Evolutionary conservation across 2,797 vertebrate species (phyloP), one percentile per base, ranked within the genome.

Genomic region (Bothrops alternatus): DNA sequence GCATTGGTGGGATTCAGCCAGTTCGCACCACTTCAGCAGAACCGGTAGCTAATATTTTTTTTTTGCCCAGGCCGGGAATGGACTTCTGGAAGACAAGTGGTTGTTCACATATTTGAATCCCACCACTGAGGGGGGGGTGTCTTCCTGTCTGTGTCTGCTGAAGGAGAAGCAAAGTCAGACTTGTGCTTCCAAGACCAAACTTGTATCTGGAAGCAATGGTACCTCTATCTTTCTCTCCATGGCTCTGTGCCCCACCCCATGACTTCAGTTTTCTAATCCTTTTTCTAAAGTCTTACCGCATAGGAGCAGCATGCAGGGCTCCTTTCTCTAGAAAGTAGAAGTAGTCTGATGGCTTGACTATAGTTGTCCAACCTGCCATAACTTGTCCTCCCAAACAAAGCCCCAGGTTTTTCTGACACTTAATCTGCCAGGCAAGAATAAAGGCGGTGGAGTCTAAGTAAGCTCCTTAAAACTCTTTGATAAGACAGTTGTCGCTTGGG

Each of bases 401-500:
- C 96, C 94, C 69, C 90, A 91, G 92, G 92, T 93, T 93, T 93
- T 93, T 73, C 92, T 91, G 94, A 95, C 96, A 96, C 94, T 96
- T 95, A 95, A 95, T 96, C 96, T 95, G 86, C 65, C 86, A 92
- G 90, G 94, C 85, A 6, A 91, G 95, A 93, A 92, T 93, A 94
- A 94, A 96, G 92, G 93, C 92, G 90, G 93, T 96, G 95, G 95
- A 95, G 91, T 91, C 89, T 88, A 92, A 89, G 92, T 97, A 96
- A 96, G 95, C 96, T 95, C 96, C 96, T 65, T 69, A 55, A 89
- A 2, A 95, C 94, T 95, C 96, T 97, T 96, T 96, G 96, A 96
- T 97, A 96, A 96, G 96, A 94, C 96, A 97, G 96, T 96, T 97
- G 96, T 96, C 93, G 96, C 93, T 94, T 91, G 93, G 95, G 96